These are phyloP conservation scores for Plumapathes pennacea DNA, from an alignment of 92 coral and sea anemone genomes.

Conservation along the genomic window DNA sequence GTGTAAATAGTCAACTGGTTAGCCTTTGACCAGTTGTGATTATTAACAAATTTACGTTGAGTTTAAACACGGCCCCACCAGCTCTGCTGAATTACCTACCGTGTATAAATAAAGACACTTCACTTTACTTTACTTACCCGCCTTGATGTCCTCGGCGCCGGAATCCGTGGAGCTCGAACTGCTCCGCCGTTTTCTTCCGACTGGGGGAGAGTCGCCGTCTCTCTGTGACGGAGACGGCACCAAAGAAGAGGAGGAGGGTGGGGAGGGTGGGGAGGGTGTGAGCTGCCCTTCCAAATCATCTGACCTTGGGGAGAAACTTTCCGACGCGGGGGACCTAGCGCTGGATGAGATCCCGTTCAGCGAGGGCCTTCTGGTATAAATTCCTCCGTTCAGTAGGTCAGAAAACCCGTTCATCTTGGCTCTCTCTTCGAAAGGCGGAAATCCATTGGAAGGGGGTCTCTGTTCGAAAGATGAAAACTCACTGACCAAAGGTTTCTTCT, in stretches of 20 bases:
- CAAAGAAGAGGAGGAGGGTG: slow-evolving; percentile 19
- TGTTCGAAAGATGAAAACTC: neutral
- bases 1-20: too few species aligned
- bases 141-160: slow-evolving; percentile 72
- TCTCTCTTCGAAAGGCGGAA: slow-evolving; percentile 8
- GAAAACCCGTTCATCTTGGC: too few species aligned
- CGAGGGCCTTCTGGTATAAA: too few species aligned
- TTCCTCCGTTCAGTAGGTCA: too few species aligned
- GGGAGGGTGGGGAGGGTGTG: slow-evolving; percentile 23
- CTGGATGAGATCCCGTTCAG: too few species aligned
- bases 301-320: slow-evolving; percentile 25
- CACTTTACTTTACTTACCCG: slow-evolving; percentile 31
- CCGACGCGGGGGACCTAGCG: too few species aligned
- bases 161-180: slow-evolving; percentile 91
- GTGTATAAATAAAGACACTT: too few species aligned
- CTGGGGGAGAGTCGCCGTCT: slow-evolving; percentile 22
- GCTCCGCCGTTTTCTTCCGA: slow-evolving; percentile 36
- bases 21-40: too few species aligned
- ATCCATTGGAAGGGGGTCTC: slow-evolving; percentile 7
- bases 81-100: too few species aligned
- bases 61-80: too few species aligned
- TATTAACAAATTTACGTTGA: too few species aligned
- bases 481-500: slow-evolving; percentile 16
- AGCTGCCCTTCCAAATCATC: slow-evolving; percentile 16
- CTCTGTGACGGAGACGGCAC: slow-evolving; percentile 36